These are phyloP conservation scores for Sebastes melanostomus DNA, from an alignment of 2,797 vertebrate species.

Conservation along the genomic window DNA sequence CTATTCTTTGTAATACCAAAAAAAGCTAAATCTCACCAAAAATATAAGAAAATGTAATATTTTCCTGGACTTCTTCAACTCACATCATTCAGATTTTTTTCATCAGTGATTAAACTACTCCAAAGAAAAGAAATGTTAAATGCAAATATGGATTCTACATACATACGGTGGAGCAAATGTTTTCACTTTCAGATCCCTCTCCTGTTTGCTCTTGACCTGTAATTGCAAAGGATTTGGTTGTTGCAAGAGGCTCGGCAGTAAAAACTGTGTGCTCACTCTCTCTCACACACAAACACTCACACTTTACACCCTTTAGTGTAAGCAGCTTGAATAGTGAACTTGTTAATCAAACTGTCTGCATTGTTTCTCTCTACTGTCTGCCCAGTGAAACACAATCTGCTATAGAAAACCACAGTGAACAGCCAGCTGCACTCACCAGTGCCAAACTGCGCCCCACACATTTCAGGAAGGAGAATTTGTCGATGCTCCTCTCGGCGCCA, in stretches of 20 bases:
- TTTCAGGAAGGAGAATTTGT: slow-evolving; percentile 92
- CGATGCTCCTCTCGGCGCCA: slow-evolving; percentile 76
- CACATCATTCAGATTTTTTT: neutral
- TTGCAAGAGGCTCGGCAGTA: slow-evolving; percentile 11
- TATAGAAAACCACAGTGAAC: slow-evolving; percentile 34
- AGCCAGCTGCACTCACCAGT: slow-evolving; percentile 83
- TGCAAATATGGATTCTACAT: slow-evolving; percentile 63
- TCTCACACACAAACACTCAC: neutral
- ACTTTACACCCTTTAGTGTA: slow-evolving; percentile 23
- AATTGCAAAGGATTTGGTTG: slow-evolving; percentile 35
- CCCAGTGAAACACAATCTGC: slow-evolving; percentile 34
- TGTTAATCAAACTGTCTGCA: slow-evolving; percentile 53
- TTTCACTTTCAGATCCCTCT: slow-evolving; percentile 90
- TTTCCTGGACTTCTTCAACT: neutral
- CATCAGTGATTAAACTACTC: neutral
- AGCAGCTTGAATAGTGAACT: slow-evolving; percentile 33
- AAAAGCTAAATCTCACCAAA: neutral
- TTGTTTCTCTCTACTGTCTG: slow-evolving; percentile 38
- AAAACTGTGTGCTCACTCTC: slow-evolving; percentile 13
- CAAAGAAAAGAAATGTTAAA: neutral
- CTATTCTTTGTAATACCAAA: neutral
- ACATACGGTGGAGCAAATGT: slow-evolving; percentile 92
- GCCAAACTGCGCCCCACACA: slow-evolving; percentile 91
- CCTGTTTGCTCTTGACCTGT: slow-evolving; percentile 92
- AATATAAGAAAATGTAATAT: too few species aligned